Conservation (phyloP, 2,888 invertebrate species). For the Phengaris arion region DNA sequence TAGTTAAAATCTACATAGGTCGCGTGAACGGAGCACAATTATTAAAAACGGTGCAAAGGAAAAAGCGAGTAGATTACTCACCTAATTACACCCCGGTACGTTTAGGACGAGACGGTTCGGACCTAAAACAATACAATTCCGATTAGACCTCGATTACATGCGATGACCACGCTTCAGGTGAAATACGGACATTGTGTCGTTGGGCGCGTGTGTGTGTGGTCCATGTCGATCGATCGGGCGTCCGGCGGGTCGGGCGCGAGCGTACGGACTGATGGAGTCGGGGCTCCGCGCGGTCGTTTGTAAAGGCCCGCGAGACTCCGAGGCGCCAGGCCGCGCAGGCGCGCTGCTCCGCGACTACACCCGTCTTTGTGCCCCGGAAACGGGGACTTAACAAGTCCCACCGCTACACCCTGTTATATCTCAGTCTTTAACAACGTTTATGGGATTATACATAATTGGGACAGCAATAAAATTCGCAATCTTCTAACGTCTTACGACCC, state of each 20-base stretch:
- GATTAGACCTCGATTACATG: slow-evolving; percentile 43
- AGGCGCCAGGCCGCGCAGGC: slow-evolving; percentile 74
- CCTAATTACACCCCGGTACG: slow-evolving; percentile 50
- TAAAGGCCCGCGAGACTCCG: slow-evolving; percentile 70
- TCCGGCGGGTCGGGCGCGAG: slow-evolving; percentile 53
- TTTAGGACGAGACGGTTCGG: slow-evolving; percentile 49
- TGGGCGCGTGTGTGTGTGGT: slow-evolving; percentile 49
- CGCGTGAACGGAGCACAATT: slow-evolving; percentile 31
- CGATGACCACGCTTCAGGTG: slow-evolving; percentile 30
- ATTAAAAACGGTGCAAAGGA: slow-evolving; percentile 35
- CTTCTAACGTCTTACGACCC: slow-evolving; percentile 34
- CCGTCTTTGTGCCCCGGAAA: slow-evolving; percentile 75
- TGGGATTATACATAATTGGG: background rate
- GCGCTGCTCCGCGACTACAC: slow-evolving; percentile 71
- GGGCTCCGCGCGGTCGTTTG: slow-evolving; percentile 63
- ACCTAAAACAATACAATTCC: slow-evolving; percentile 61
- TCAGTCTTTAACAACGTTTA: slow-evolving; percentile 28
- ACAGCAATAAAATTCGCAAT: slow-evolving; percentile 47
- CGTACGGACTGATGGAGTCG: slow-evolving; percentile 62
- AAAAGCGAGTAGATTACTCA: slow-evolving; percentile 51
- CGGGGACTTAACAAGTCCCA: slow-evolving; percentile 70
- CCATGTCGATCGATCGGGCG: slow-evolving; percentile 46
- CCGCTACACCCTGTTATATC: slow-evolving; percentile 58
- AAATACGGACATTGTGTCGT: slow-evolving; percentile 51
- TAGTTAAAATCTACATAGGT: slow-evolving; percentile 25